Percentiles rank a stretch among this genome's conserved stretches.
These are phyloP conservation scores for Monodelphis domestica DNA, from an alignment of 2,797 vertebrate species.

Conservation along the genomic window DNA sequence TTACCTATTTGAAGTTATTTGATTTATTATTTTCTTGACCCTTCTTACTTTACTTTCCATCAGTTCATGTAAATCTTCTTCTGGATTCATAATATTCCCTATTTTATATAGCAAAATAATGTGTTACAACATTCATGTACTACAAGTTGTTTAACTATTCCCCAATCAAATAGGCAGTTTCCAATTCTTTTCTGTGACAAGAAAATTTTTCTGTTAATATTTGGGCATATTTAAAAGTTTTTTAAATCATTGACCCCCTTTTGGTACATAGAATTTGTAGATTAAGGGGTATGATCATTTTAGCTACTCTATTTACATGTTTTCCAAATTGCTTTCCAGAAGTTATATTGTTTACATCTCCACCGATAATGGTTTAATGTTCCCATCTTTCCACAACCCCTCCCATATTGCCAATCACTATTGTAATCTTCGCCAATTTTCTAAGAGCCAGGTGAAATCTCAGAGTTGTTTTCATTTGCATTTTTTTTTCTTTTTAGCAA, in stretches of 20 bases:
- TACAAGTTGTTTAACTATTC: neutral
- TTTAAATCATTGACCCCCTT: neutral
- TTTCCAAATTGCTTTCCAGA: neutral
- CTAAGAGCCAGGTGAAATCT: neutral
- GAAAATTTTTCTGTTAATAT: neutral
- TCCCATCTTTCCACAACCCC: neutral
- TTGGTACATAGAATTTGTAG: neutral
- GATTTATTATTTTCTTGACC: neutral
- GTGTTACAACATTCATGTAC: neutral
- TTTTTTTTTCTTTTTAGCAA: neutral
- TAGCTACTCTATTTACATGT: neutral
- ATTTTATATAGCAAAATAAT: neutral
- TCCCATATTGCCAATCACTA: neutral
- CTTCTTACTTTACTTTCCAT: neutral
- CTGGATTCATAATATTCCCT: neutral
- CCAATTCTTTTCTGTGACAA: neutral
- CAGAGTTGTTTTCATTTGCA: neutral
- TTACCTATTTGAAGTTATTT: neutral
- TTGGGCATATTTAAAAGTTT: no score
- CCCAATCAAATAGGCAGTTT: neutral
- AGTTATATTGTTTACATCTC: neutral
- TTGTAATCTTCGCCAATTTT: neutral
- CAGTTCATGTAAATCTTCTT: neutral
- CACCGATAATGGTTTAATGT: neutral
- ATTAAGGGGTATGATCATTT: neutral